Conservation (phyloP, 2,113 vertebrate species). For the Cololabis saira region DNA sequence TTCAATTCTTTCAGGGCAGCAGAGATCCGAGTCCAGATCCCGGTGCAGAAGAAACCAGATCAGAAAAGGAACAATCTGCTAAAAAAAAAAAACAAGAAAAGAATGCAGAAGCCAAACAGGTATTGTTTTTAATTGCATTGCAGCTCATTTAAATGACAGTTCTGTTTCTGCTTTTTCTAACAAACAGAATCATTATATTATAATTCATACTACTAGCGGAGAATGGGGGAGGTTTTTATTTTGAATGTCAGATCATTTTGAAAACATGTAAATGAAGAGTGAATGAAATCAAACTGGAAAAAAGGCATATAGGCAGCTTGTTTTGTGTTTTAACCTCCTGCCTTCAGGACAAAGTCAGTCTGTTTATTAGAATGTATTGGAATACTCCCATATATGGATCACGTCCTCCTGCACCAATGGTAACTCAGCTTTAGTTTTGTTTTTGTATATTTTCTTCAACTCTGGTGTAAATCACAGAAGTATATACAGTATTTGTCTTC, state of each 20-base stretch:
- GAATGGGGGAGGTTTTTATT: not conserved
- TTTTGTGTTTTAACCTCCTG: not conserved
- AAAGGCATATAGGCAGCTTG: too few species aligned
- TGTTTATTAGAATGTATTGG: constrained; percentile 47
- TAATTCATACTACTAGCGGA: not conserved
- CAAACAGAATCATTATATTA: not conserved
- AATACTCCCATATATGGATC: constrained; percentile 51
- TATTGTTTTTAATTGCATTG: constrained; percentile 2
- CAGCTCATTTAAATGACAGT: not conserved
- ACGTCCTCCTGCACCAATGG: constrained; percentile 14
- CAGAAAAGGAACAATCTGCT: constrained; percentile 35
- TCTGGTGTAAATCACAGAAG: too few species aligned
- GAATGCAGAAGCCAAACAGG: constrained; percentile 54
- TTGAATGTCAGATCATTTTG: not conserved
- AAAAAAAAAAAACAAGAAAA: constrained; percentile 42
- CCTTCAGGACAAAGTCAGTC: constrained; percentile 47
- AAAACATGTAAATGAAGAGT: not conserved
- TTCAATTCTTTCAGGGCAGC: constrained; percentile 43
- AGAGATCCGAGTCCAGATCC: constrained; percentile 42
- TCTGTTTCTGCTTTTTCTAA: constrained; percentile 9
- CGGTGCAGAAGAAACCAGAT: constrained; percentile 5
- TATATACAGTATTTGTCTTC: too few species aligned
- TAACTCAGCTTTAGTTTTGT: constrained; percentile 2
- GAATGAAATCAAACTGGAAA: too few species aligned
- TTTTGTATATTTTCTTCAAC: too few species aligned